Evolutionary conservation across 2,888 invertebrate species (phyloP), one percentile per base, ranked within the genome.

Genomic region (Epistrophella euchroma): DNA sequence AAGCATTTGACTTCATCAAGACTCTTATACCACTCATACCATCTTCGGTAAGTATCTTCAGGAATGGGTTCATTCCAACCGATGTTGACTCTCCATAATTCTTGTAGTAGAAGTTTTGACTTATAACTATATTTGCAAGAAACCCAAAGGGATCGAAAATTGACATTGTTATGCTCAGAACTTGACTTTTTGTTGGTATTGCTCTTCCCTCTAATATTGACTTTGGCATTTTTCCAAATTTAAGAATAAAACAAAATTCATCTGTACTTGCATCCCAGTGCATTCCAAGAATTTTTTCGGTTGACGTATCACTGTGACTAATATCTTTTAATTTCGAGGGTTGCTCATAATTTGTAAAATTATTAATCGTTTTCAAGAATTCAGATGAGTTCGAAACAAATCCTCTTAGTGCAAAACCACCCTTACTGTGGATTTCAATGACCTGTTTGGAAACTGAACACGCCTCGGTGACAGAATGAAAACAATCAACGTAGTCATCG

Each of bases 231-330:
- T 68, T 32, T 19, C 52, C 40, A 25, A 71, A 56, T 28, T 56
- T 56, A 11, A 71, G 2, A 1, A 56, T n/a, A 40, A 68, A 68
- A 55, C 68, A 68, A 40, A 68, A 68, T 11, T 17, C 37, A 68
- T 68, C 68, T n/a, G n/a, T n/a, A n/a, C n/a, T n/a, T n/a, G 66
- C 13, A 19, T 66, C 66, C 66, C 50, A 52, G 15, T 71, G 55
- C 70, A 71, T 56, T 3, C 70, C 56, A 43, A 71, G 43, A 43
- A 56, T 71, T 43, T 56, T 71, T 32, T 71, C 56, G n/a, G 40
- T 56, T 43, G 35, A 35, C 19, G n/a, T n/a, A n/a, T n/a, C n/a
- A n/a, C n/a, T n/a, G 35, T 17, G 22, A 11, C 60, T 6, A 40
- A 74, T 28, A 40, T 74, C 47, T 17, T 60, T 60, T 22, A 35